phyloP scores from a whole-genome alignment of 1,140 invertebrate genomes.

The Diorhabda sublineata region DNA sequence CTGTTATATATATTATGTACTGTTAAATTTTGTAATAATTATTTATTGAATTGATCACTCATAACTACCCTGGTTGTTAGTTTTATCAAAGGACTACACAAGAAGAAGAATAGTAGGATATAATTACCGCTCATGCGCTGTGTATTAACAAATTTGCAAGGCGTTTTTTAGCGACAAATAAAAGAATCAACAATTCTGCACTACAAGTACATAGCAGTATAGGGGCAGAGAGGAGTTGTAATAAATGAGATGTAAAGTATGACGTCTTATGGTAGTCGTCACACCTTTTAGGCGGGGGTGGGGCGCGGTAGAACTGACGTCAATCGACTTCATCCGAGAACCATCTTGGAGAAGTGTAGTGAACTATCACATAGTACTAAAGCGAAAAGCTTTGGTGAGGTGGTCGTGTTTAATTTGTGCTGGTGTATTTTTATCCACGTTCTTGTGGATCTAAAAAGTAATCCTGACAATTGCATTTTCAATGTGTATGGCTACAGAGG shows the following conservation, averaged over 20 bases:
- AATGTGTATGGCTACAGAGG: constrained; percentile 63
- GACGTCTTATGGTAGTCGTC: constrained; percentile 7
- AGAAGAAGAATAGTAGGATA: no score
- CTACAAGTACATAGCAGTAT: no score
- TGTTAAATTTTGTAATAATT: no score
- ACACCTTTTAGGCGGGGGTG: constrained; percentile 5
- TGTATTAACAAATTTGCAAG: no score
- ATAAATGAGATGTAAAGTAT: background rate
- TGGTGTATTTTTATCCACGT: constrained; percentile 31
- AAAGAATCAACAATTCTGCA: no score
- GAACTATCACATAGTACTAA: constrained; percentile 22
- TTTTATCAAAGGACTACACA: no score
- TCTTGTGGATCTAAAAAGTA: constrained; percentile 28
- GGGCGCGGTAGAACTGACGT: constrained; percentile 26
- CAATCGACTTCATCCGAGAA: constrained; percentile 31
- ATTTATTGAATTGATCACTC: no score
- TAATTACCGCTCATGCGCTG: no score
- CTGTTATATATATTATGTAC: no score
- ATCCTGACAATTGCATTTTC: constrained; percentile 51
- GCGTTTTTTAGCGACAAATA: no score
- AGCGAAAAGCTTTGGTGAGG: constrained; percentile 21
- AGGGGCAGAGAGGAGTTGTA: no score
- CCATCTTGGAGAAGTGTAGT: constrained; percentile 32
- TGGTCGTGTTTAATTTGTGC: constrained; percentile 15
- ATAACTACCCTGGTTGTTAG: no score